A percentile compares a stretch with the other conserved stretches of the same genome.
phyloP scores from a whole-genome alignment of 2,797 vertebrate genomes.

The Poecile montanus region DNA sequence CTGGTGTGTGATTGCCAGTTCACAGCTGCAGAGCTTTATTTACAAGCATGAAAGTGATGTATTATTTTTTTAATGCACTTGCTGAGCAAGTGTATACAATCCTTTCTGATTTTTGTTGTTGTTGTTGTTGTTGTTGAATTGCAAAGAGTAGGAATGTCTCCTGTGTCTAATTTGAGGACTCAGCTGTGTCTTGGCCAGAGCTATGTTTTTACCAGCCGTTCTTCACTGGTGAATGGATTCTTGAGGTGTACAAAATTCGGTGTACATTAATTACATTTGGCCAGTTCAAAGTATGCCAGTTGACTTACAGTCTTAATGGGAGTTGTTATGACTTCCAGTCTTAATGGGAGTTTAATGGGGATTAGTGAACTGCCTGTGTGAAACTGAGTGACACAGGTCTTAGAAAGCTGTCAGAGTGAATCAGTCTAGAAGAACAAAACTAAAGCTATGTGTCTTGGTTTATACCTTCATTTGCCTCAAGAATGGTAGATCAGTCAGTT shows the following conservation, averaged over 20 bases:
- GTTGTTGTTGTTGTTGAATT: not conserved
- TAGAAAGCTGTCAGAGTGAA: not conserved
- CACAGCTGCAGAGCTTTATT: not conserved
- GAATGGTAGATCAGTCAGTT: not conserved
- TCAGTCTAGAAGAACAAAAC: not conserved
- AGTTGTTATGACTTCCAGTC: not conserved
- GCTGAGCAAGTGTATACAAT: not conserved
- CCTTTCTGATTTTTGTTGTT: not conserved
- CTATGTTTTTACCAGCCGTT: not conserved
- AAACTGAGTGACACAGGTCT: not conserved
- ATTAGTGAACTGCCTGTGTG: not conserved
- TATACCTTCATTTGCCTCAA: not conserved
- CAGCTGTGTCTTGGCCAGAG: not conserved
- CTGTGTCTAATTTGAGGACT: fast-evolving
- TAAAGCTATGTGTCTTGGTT: not conserved
- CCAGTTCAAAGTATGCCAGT: not conserved
- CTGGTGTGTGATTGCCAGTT: not conserved
- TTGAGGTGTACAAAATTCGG: not conserved
- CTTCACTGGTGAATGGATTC: not conserved
- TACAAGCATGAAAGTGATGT: not conserved
- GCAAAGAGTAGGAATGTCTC: not conserved
- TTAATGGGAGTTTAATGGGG: too few relatives aligned
- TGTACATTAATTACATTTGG: not conserved
- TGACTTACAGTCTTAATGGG: not conserved
- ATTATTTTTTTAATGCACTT: not conserved